Conservation (phyloP, 2,888 invertebrate species). For the Tipula unca region DNA sequence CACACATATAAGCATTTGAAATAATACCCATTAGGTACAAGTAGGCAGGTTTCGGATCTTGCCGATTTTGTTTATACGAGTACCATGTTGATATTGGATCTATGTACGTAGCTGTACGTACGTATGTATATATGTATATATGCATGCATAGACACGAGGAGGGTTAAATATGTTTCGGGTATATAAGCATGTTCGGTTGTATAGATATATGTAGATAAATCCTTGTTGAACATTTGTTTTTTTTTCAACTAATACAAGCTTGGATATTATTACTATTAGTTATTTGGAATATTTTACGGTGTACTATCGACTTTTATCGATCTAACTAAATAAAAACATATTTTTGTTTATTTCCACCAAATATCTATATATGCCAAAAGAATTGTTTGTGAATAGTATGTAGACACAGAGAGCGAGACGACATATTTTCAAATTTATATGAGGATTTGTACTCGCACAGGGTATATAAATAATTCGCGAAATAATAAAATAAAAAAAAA, state of each 20-base stretch:
- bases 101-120: not conserved
- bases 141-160: too few relatives aligned
- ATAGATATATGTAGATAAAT: not conserved
- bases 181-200: not conserved
- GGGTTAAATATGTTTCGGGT: not conserved
- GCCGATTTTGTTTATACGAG: not conserved
- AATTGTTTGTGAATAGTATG: not conserved
- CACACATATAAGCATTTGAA: not conserved
- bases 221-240: not conserved
- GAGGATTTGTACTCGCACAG: not conserved
- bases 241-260: not conserved
- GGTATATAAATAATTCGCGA: not conserved
- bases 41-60: not conserved
- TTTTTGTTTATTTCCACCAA: not conserved
- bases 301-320: not conserved
- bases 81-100: not conserved
- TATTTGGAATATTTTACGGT: constrained; percentile 8
- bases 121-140: not conserved
- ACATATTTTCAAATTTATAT: not conserved
- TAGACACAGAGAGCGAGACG: constrained; percentile 8
- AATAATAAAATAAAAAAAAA: not conserved
- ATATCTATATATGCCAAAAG: not conserved
- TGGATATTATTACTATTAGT: not conserved
- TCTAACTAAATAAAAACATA: not conserved
- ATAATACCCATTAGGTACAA: not conserved